Evolutionary conservation across 1,140 invertebrate genomes (phyloP).

Genomic region (Pentalonia nigronervosa): DNA sequence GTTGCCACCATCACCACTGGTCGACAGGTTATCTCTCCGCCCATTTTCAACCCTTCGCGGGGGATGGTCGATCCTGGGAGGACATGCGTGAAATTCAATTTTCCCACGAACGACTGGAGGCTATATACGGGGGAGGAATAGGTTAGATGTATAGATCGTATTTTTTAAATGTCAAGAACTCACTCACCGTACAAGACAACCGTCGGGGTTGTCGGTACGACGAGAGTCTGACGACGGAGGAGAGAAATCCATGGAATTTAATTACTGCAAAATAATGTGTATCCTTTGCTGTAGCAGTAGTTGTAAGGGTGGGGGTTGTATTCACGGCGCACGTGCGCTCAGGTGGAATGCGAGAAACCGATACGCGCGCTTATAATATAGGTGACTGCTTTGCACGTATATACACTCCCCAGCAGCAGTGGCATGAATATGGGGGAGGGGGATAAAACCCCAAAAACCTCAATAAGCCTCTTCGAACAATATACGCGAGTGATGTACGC

Average conservation of each 20-base stretch:
- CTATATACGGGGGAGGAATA: no score
- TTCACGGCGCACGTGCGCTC: background rate
- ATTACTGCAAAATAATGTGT: constrained; percentile 23
- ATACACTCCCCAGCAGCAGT: no score
- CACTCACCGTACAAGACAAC: background rate
- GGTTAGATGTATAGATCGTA: background rate
- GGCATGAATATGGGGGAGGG: background rate
- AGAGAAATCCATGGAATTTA: background rate
- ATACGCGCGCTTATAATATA: background rate
- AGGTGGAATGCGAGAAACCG: constrained; percentile 3
- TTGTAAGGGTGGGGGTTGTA: no score
- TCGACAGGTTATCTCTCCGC: background rate
- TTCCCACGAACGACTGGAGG: background rate
- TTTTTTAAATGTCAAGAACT: background rate
- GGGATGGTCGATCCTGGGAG: background rate
- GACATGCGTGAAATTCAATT: constrained; percentile 27
- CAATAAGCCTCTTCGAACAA: background rate
- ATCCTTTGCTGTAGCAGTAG: background rate
- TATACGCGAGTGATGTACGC: background rate
- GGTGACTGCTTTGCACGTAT: background rate
- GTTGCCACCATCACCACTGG: background rate
- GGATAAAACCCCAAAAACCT: background rate
- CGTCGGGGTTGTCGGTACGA: background rate
- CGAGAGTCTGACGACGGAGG: background rate
- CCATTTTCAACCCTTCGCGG: background rate